Percentiles rank a stretch among this genome's conserved stretches.
phyloP scores from a whole-genome alignment of 2,888 invertebrate species.

The Cancer borealis region DNA sequence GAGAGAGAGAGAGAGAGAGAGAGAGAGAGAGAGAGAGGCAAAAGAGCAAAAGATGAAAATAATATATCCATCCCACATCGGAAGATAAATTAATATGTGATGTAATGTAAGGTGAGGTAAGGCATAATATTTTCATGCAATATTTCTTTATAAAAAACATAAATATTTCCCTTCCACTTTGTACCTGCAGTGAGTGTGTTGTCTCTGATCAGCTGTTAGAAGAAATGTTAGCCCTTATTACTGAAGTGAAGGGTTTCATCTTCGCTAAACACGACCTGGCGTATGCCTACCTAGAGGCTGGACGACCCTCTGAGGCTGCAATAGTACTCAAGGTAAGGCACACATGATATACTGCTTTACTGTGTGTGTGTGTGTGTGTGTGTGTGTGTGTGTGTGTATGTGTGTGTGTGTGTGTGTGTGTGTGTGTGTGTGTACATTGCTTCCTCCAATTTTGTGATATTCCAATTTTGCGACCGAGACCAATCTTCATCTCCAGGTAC shows the following conservation, averaged over 20 bases:
- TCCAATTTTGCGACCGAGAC: too few relatives aligned
- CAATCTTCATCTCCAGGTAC: too few relatives aligned
- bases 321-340: constrained; percentile 48
- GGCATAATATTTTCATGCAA: neutral
- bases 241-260: neutral
- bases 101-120: neutral
- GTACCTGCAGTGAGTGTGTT: neutral
- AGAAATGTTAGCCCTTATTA: constrained; percentile 44
- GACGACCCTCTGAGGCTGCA: constrained; percentile 29
- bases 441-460: too few relatives aligned
- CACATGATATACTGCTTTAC: neutral
- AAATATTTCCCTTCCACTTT: neutral
- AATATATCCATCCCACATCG: neutral
- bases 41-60: neutral
- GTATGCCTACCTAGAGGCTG: constrained; percentile 55
- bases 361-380: too few relatives aligned
- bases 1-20: neutral
- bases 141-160: neutral
- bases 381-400: too few relatives aligned
- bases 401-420: too few relatives aligned
- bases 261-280: constrained; percentile 41
- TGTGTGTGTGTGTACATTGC: too few relatives aligned
- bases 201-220: constrained; percentile 16
- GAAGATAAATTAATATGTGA: neutral
- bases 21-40: neutral